Evolutionary conservation across 1,140 invertebrate species (phyloP).

Genomic region (Listronotus oregonensis): DNA sequence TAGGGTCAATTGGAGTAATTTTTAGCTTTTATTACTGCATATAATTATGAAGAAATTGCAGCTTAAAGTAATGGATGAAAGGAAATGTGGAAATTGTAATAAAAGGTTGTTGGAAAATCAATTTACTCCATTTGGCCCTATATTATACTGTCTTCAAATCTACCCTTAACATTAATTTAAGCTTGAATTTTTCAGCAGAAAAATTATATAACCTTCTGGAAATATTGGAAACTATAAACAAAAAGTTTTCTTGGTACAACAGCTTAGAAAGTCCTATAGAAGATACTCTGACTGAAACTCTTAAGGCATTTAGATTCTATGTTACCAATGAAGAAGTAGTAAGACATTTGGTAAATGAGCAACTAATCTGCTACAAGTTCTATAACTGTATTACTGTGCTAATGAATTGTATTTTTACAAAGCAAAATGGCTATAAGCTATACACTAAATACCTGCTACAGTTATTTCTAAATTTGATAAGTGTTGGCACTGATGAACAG

Average conservation of each 20-base stretch:
- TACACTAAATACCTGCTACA: slow-evolving; percentile 22
- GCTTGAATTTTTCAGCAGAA: too few relatives aligned
- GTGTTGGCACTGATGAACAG: slow-evolving; percentile 22
- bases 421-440: slow-evolving; percentile 13
- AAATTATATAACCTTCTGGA: neutral
- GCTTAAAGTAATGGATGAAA: too few relatives aligned
- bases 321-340: slow-evolving; percentile 3
- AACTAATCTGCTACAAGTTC: neutral
- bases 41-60: too few relatives aligned
- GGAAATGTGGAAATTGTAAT: too few relatives aligned
- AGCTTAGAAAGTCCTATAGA: neutral
- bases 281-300: neutral
- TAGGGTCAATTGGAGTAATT: too few relatives aligned
- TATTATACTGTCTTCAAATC: too few relatives aligned
- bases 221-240: neutral
- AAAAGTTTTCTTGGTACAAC: slow-evolving; percentile 8
- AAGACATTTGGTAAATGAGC: neutral
- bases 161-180: too few relatives aligned
- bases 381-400: neutral
- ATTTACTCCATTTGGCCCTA: too few relatives aligned
- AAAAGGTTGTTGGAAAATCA: too few relatives aligned
- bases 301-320: slow-evolving; percentile 8
- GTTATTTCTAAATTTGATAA: slow-evolving; percentile 10
- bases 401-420: slow-evolving; percentile 10
- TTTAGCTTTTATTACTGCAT: too few relatives aligned